Base-by-base conservation (phyloP, 2,888 invertebrate species). In the Teinopalpus imperialis region DNA sequence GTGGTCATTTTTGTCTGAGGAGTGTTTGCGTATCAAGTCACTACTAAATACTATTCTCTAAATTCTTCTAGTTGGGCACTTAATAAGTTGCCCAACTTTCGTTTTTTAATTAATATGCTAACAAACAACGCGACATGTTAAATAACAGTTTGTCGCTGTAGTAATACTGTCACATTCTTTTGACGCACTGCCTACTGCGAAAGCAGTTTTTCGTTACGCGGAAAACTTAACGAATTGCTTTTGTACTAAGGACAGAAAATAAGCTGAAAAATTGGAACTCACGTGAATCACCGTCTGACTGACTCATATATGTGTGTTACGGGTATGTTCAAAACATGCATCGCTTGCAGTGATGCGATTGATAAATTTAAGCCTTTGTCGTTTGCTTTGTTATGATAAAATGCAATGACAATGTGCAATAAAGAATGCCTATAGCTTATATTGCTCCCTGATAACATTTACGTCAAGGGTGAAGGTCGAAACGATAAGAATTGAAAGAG, bases 271-370 rank as follows among this genome's bases (percentile, higher is more conserved):
- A 46, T 29, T 46, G 29, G 40, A 46, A 23, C 40, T 45, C 45
- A 34, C 40, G 23, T 46, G 46, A 46, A 34, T 46, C 46, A 46
- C 32, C n/a, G 32, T 24, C 16, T 46, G 35, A 40, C 50, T 46
- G 54, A 51, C 44, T 57, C 49, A 54, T 50, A 30, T n/a, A n/a
- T n/a, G n/a, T n/a, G n/a, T n/a, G n/a, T 13, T 24, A 21, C 24
- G 14, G 14, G 21, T 49, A 44, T 51, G 49, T 51, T 52, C 39
- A 26, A 51, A 51, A 56, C 48, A 35, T 50, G 54, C 52, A 41
- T 14, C 27, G 42, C 45, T 32, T 41, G 52, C 56, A 52, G 16
- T 20, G 35, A 26, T 34, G 18, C 14, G 26, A 39, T 45, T 45
- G 44, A 39, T 32, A 31, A 31, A 39, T 39, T 32, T 31, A 42